Evolutionary conservation across 2,113 vertebrate species (phyloP).

Genomic region (Myanophis thanlyinensis): DNA sequence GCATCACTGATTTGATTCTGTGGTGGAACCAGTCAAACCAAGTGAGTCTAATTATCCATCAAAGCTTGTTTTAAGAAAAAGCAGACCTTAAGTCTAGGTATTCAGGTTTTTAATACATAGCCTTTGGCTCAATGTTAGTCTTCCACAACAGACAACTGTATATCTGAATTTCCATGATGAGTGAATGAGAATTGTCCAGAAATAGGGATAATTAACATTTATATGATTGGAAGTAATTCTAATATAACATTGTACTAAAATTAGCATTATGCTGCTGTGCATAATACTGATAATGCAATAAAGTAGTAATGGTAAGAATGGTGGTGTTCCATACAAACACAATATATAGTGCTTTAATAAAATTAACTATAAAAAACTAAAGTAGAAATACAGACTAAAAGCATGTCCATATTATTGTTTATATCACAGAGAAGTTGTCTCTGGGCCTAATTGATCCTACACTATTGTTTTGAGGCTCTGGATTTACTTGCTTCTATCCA

Average conservation of each 20-base stretch:
- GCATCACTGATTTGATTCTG: neutral
- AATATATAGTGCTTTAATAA: neutral
- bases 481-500: neutral
- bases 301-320: neutral
- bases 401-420: neutral
- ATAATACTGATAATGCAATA: neutral
- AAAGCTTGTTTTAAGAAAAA: neutral
- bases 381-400: neutral
- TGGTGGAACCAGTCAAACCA: neutral
- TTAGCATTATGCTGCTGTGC: neutral
- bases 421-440: neutral
- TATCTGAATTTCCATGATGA: neutral
- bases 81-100: neutral
- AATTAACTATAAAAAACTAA: conserved; percentile 51
- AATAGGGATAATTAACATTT: neutral
- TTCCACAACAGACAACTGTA: neutral
- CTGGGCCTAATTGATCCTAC: neutral
- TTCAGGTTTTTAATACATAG: neutral
- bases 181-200: neutral
- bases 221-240: neutral
- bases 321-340: neutral
- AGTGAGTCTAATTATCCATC: neutral
- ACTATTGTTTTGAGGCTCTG: neutral
- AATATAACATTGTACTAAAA: neutral
- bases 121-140: neutral